Evolutionary conservation across 92 coral and sea anemone species (phyloP).

Genomic region (Bergia puertoricense): DNA sequence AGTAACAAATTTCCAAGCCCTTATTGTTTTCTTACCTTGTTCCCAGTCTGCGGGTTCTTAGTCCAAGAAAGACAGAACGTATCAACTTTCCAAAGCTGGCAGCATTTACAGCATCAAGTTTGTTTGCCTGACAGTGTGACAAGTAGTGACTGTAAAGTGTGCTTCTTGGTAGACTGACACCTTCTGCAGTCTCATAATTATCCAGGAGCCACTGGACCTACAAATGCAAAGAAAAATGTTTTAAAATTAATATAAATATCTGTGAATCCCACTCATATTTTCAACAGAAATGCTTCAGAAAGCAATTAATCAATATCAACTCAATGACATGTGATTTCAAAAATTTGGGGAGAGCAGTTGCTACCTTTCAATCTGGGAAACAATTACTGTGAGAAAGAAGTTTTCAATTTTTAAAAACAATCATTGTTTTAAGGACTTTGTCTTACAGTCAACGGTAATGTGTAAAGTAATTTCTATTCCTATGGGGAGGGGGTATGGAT

Average conservation of each 20-base stretch:
- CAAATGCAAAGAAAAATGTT: not conserved
- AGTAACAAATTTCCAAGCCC: too few species aligned
- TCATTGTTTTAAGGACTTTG: too few species aligned
- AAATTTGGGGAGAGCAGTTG: not conserved
- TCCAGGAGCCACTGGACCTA: conserved; percentile 98
- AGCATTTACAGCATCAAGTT: conserved; percentile 99
- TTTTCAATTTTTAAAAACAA: too few species aligned
- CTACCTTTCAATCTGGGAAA: too few species aligned
- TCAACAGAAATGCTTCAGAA: not conserved
- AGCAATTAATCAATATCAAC: not conserved
- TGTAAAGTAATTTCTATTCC: too few species aligned
- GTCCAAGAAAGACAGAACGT: conserved; percentile 96
- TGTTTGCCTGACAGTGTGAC: conserved; percentile 93
- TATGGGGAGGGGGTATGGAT: too few species aligned
- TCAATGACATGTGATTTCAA: not conserved
- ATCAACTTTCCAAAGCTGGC: conserved; percentile 99
- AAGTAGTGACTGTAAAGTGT: conserved; percentile 95
- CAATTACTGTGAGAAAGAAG: not conserved
- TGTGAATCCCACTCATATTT: not conserved
- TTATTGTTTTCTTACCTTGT: conserved; percentile 70
- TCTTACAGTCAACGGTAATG: too few species aligned
- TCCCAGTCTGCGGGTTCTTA: conserved; percentile 96
- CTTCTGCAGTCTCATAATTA: conserved; percentile 97
- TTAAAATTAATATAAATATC: not conserved
- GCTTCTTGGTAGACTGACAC: conserved; percentile 96